Conservation (phyloP, 2,888 invertebrate species). For the Phoronis australis region DNA sequence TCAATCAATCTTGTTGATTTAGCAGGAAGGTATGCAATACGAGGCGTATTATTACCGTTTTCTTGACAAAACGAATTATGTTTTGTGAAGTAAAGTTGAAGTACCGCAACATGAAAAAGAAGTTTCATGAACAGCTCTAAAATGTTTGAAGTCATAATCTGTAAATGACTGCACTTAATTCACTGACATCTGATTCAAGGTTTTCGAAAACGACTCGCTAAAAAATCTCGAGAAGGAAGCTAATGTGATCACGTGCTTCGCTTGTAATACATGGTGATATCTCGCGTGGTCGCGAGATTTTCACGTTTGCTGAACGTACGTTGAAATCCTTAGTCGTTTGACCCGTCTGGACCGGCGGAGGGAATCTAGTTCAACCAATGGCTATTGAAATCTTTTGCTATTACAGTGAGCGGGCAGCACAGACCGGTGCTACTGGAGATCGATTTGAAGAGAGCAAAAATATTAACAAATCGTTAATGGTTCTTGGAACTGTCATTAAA, state of each 20-base stretch:
- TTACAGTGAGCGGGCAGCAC: constrained; percentile 21
- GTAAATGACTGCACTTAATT: no score
- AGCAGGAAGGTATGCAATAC: constrained; percentile 21
- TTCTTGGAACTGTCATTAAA: constrained; percentile 20
- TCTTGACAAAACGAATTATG: no score
- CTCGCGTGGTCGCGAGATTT: background rate
- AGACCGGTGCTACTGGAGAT: constrained; percentile 23
- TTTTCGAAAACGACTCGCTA: no score
- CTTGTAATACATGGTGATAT: no score
- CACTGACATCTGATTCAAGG: no score
- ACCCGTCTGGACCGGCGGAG: background rate
- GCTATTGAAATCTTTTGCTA: background rate
- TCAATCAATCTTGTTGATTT: constrained; percentile 24
- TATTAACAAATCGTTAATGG: constrained; percentile 23
- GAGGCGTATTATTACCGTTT: no score
- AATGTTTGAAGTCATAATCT: no score
- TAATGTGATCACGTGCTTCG: no score
- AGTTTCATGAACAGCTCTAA: no score
- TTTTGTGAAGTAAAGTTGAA: no score
- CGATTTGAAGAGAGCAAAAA: constrained; percentile 23
- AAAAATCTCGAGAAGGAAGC: no score
- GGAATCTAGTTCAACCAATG: background rate
- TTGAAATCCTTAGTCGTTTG: background rate
- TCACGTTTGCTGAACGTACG: background rate
- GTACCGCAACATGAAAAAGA: no score